Conservation (phyloP, 37 sponge, comb jelly and placozoan species). For the Oopsacas minuta region DNA sequence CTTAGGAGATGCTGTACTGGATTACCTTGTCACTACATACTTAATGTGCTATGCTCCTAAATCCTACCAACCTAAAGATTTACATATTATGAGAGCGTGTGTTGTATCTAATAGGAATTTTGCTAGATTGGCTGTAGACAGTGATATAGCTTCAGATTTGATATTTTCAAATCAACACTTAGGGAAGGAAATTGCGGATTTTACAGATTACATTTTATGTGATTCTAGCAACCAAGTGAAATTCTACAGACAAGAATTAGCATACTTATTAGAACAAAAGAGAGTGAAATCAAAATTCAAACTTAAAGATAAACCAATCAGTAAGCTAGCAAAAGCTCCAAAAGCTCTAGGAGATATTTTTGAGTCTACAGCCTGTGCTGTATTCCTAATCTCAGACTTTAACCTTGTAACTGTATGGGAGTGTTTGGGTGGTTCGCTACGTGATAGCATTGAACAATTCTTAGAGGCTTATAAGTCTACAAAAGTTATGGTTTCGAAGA, state of each 20-base stretch:
- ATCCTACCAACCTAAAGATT: background rate
- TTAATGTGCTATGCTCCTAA: background rate
- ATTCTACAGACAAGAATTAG: background rate
- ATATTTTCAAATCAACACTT: background rate
- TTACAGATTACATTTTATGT: background rate
- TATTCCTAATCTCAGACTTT: slow-evolving; percentile 79
- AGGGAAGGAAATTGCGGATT: background rate
- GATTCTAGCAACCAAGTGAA: background rate
- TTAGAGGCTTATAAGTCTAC: background rate
- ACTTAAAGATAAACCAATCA: slow-evolving; percentile 27
- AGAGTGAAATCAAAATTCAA: background rate
- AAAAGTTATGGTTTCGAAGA: too few relatives aligned
- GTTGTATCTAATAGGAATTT: background rate
- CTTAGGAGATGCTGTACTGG: slow-evolving; percentile 91
- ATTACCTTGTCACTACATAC: slow-evolving; percentile 73
- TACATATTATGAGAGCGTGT: background rate
- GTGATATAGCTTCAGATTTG: background rate
- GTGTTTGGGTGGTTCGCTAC: slow-evolving; percentile 23
- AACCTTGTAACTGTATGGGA: slow-evolving; percentile 57
- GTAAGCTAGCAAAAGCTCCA: slow-evolving; percentile 54
- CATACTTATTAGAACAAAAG: background rate
- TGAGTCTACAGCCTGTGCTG: slow-evolving; percentile 81
- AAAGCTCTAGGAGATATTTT: slow-evolving; percentile 85
- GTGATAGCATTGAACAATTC: background rate
- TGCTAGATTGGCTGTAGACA: background rate